Percentiles rank a stretch among this genome's conserved stretches.
These are phyloP conservation scores for Triplophysa siluroides DNA, from an alignment of 2,113 vertebrate genomes.

Conservation along the genomic window DNA sequence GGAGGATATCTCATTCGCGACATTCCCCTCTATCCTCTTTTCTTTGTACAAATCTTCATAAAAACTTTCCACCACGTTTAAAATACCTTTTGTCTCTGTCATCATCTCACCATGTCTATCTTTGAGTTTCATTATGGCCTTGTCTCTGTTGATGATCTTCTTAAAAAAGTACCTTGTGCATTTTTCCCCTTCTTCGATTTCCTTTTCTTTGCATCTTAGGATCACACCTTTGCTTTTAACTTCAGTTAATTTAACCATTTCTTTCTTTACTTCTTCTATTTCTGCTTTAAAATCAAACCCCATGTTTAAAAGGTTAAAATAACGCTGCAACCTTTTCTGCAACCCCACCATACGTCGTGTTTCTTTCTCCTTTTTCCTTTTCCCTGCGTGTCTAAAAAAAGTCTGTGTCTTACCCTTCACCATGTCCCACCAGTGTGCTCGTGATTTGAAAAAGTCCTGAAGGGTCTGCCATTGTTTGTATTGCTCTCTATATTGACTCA, in stretches of 20 bases:
- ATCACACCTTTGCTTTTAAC: neutral
- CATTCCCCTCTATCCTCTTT: no score
- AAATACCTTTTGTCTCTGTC: no score
- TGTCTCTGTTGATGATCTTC: no score
- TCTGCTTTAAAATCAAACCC: slow-evolving; percentile 42
- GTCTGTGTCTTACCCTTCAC: slow-evolving; percentile 37
- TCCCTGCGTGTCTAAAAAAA: slow-evolving; percentile 24
- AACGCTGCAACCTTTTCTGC: neutral
- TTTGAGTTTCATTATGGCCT: no score
- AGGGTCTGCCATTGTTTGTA: slow-evolving; percentile 29
- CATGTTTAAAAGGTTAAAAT: slow-evolving; percentile 10
- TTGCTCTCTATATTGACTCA: neutral
- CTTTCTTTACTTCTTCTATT: neutral
- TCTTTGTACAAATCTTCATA: no score
- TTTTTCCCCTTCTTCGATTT: slow-evolving; percentile 31
- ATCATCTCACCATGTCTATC: no score
- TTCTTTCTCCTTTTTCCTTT: neutral
- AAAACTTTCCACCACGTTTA: no score
- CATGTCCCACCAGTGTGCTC: slow-evolving; percentile 28
- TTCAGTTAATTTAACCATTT: slow-evolving; percentile 24
- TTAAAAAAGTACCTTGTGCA: neutral
- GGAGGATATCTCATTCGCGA: no score
- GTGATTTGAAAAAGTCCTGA: slow-evolving; percentile 3
- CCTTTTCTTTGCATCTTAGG: slow-evolving; percentile 23
- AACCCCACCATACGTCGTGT: slow-evolving; percentile 20